Evolutionary conservation across 2,888 invertebrate genomes (phyloP).

Genomic region (Drosophila falleni): DNA sequence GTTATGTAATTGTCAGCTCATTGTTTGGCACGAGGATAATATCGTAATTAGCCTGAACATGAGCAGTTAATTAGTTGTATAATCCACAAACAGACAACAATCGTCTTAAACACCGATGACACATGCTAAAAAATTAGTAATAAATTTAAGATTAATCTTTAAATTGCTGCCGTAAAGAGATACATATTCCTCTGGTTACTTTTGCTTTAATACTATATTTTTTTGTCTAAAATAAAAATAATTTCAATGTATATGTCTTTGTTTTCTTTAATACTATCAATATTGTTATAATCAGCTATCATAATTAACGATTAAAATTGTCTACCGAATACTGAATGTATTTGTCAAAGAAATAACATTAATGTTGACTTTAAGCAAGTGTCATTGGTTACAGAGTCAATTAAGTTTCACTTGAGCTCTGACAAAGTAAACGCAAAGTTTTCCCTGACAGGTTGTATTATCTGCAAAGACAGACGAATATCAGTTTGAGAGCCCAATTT

Average conservation of each 20-base stretch:
- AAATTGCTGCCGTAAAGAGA: background rate
- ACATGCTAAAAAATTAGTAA: constrained; percentile 13
- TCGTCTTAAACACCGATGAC: constrained; percentile 8
- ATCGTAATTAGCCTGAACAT: constrained; percentile 60
- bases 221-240: no score
- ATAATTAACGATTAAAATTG: no score
- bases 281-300: no score
- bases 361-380: background rate
- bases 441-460: constrained; percentile 1
- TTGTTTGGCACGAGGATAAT: constrained; percentile 66
- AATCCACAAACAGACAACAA: constrained; percentile 17
- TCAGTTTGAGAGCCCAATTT: constrained; percentile 5
- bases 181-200: no score
- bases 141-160: background rate
- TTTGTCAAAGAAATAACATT: background rate
- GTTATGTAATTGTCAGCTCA: constrained; percentile 66
- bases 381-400: background rate
- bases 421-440: constrained; percentile 1
- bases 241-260: no score
- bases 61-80: constrained; percentile 59
- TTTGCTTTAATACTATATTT: no score
- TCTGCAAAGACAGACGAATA: constrained; percentile 11
- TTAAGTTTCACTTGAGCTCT: background rate
- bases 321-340: no score
- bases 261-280: no score